Evolutionary conservation across 2,113 vertebrate species (phyloP).

Genomic region (Colinus virginianus): DNA sequence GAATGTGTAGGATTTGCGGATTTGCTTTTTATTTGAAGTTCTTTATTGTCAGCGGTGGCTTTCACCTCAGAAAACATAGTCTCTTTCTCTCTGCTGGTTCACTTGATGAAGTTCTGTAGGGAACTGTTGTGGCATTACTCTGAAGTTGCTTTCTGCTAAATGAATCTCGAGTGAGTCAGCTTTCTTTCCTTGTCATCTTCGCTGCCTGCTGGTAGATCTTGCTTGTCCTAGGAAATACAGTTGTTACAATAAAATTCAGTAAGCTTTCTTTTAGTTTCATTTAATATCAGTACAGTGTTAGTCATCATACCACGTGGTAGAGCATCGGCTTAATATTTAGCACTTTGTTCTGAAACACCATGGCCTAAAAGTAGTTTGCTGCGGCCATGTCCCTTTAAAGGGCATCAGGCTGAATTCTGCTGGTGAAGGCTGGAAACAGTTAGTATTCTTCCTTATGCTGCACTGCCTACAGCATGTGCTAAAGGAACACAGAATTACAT

Average conservation of each 20-base stretch:
- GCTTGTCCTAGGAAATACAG: background rate
- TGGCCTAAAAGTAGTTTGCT: background rate
- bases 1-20: background rate
- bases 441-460: background rate
- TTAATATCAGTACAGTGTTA: background rate
- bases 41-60: background rate
- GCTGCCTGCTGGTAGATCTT: background rate
- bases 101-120: background rate
- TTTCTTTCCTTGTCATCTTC: background rate
- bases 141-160: background rate
- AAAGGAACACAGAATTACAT: background rate
- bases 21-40: background rate
- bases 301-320: background rate
- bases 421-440: background rate
- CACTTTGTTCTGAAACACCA: background rate
- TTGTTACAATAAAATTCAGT: background rate
- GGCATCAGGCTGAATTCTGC: background rate
- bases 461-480: background rate
- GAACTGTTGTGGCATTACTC: background rate
- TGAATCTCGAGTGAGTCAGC: background rate
- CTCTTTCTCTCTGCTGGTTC: background rate
- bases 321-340: background rate
- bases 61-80: background rate
- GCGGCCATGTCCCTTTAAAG: background rate
- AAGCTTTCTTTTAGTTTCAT: background rate